Percentiles rank a stretch among this genome's conserved stretches.
These are phyloP conservation scores for Mola mola DNA, from an alignment of 2,113 vertebrate genomes.

Conservation along the genomic window DNA sequence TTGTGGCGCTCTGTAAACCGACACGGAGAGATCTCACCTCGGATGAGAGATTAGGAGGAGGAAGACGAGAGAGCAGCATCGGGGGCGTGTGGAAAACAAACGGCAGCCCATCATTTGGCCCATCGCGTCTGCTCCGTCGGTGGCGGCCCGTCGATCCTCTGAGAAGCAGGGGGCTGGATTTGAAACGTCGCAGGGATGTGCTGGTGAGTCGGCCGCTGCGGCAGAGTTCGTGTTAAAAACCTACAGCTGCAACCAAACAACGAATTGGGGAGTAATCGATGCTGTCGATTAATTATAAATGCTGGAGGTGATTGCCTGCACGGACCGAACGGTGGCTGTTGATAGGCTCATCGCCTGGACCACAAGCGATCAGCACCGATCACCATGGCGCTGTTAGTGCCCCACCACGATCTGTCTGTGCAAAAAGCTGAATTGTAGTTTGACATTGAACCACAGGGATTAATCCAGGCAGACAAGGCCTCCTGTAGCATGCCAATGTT, in stretches of 20 bases:
- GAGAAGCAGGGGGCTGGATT: slow-evolving; percentile 75
- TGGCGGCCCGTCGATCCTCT: slow-evolving; percentile 54
- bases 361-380: slow-evolving; percentile 7
- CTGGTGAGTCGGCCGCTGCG: slow-evolving; percentile 63
- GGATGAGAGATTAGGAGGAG: slow-evolving; percentile 39
- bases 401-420: background rate
- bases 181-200: slow-evolving; percentile 64
- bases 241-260: background rate
- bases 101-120: slow-evolving; percentile 11
- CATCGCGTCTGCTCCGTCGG: slow-evolving; percentile 31
- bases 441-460: too few relatives aligned
- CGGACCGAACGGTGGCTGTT: slow-evolving; percentile 27
- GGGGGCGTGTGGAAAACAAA: background rate
- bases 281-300: slow-evolving; percentile 9
- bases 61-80: slow-evolving; percentile 17
- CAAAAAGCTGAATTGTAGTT: slow-evolving; percentile 3
- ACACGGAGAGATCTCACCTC: slow-evolving; percentile 37
- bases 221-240: background rate
- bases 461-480: too few relatives aligned
- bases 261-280: background rate
- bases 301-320: background rate
- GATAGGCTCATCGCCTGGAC: slow-evolving; percentile 57
- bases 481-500: too few relatives aligned
- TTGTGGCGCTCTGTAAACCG: slow-evolving; percentile 36
- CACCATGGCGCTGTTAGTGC: slow-evolving; percentile 13